Percentiles rank a stretch among this genome's conserved stretches.
Conservation (phyloP, 1,140 invertebrate genomes). For the Drosophila varians region DNA sequence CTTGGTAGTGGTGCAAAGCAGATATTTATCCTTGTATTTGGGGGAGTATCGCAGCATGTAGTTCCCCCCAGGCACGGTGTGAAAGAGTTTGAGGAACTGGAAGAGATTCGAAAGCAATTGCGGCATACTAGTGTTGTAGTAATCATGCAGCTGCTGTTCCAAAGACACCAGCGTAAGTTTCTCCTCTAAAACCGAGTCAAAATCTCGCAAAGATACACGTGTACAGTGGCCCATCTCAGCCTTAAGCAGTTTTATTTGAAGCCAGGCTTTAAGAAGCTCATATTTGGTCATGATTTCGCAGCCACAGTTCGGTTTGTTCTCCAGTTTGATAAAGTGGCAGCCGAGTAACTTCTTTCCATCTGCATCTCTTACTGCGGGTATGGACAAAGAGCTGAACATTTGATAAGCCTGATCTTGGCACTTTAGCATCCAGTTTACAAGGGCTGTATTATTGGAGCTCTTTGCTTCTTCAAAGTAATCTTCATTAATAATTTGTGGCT, state of each 20-base stretch:
- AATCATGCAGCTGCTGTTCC: conserved; percentile 52
- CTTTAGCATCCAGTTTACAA: conserved; percentile 48
- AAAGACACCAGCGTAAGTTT: conserved; percentile 34
- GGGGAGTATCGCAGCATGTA: conserved; percentile 62
- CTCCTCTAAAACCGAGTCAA: conserved; percentile 52
- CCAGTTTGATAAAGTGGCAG: conserved; percentile 61
- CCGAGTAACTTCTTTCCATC: conserved; percentile 26
- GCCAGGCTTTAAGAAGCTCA: conserved; percentile 66
- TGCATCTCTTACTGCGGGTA: conserved; percentile 35
- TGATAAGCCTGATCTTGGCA: conserved; percentile 5
- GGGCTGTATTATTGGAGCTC: conserved; percentile 25
- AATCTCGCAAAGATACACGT: conserved; percentile 48
- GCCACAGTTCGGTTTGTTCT: conserved; percentile 73
- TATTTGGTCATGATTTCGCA: conserved; percentile 73
- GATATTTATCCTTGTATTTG: conserved; percentile 64
- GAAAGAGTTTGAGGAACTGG: conserved; percentile 66
- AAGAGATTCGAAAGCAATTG: conserved; percentile 49
- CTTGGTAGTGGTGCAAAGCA: conserved; percentile 51
- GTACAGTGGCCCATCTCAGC: conserved; percentile 36
- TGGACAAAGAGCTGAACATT: conserved; percentile 46
- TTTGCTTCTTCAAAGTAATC: not conserved
- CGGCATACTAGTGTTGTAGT: conserved; percentile 48
- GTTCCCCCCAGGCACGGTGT: conserved; percentile 38
- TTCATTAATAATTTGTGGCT: conserved; percentile 20
- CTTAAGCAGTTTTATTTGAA: conserved; percentile 60